Evolutionary conservation across 2,797 vertebrate genomes (phyloP), one percentile per base, ranked within the genome.

Genomic region (Amazona finschi): DNA sequence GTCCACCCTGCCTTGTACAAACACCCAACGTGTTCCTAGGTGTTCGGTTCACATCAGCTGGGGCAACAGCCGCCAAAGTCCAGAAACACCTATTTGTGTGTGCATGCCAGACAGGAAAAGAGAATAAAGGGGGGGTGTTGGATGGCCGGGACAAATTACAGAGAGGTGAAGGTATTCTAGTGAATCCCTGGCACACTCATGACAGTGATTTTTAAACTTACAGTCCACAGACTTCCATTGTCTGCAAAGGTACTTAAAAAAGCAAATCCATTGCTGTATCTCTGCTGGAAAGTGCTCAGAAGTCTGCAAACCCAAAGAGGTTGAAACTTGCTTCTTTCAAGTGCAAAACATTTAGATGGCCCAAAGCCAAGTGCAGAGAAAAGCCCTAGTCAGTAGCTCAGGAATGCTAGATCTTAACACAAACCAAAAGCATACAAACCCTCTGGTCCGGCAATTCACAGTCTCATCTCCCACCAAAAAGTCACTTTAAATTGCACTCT

Each of bases 361-460:
- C 30, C 65, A 77, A 73, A 80, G 88, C 95, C 95, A 96, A 90
- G 55, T 20, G 6, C 57, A 79, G 78, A 73, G 95, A 92, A 94
- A 89, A 87, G 73, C 74, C 49, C 78, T 58, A 89, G 91, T 94
- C 88, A 95, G 74, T 58, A 89, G 49, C 84, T 91, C 77, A 78
- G 85, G 83, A 94, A 96, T 90, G 93, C 70, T 93, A 94, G 62
- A 71, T 82, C 70, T 90, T 89, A 96, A 85, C 83, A 89, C 67
- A 87, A 82, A 90, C 71, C 55, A 79, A 95, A 90, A 52, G 21
- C 81, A 85, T 12, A 87, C 52, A 94, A 91, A 95, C 74, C 67
- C 52, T 84, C 67, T 31, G 55, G 24, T 27, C 3, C 0, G 10
- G 71, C 66, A 93, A 64, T 25, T 79, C 75, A 81, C 62, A 31